Base-by-base conservation (phyloP, 2,888 invertebrate species). In the Drosophila acutilabella region DNA sequence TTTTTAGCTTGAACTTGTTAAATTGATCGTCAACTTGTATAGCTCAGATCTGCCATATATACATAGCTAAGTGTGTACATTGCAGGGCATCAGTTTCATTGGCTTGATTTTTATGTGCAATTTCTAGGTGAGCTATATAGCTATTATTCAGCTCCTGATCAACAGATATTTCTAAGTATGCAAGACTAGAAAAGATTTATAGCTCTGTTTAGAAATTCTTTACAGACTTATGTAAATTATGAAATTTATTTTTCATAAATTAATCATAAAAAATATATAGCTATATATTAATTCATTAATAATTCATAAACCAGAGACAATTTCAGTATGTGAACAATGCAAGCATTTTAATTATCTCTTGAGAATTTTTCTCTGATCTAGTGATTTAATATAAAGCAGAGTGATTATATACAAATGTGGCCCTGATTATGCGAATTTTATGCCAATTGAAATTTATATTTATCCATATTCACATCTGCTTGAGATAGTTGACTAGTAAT, bases 1-100 rank as follows among this genome's bases (percentile, higher is more conserved):
- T 58, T 58, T 69, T 52, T 60, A 59, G 64, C 68, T 68, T 79
- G 82, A 75, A 87, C 79, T 81, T 82, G 88, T 61, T 87, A 69
- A 82, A 82, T 82, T 82, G 76, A 36, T 66, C 41, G 48, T 64
- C 67, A 70, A 56, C 54, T 70, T 58, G 48, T 57, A 67, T 45
- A 61, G 62, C 40, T 59, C 44, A 41, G 33, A 38, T 30, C 33
- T 50, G 10, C 40, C 60, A 61, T 23, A 52, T 20, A 23, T 38
- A 36, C 47, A 40, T 36, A 13, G 7, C 13, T 36, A 13, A 13
- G 13, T 36, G 13, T 13, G 5, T 36, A 36, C 44, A 42, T 42
- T 66, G 71, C 44, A 56, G 51, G 33, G 47, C 16, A 48, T 48
- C 10, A 47, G 45, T 56, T 53, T 71, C 42, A 71, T 77, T 77